Conservation (phyloP, 1,140 invertebrate genomes). For the Uloborus diversus region DNA sequence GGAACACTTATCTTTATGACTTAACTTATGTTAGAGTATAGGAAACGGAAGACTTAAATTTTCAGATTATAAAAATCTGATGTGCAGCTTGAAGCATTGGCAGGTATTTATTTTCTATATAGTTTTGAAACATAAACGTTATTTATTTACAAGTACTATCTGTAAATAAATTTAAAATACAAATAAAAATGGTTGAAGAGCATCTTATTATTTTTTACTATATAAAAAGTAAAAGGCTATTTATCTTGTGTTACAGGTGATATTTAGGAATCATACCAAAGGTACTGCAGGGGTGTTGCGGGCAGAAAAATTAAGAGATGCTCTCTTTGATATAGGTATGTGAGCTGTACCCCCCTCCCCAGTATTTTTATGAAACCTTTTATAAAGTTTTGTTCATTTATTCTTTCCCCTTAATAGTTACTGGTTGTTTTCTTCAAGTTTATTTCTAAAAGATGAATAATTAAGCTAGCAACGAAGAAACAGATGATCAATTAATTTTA, state of each 20-base stretch:
- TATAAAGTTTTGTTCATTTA: too few species aligned
- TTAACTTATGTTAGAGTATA: conserved; percentile 70
- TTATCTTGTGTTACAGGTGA: too few species aligned
- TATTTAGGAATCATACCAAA: conserved; percentile 89
- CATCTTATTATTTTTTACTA: too few species aligned
- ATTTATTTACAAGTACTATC: neutral
- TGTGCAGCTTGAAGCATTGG: conserved; percentile 91
- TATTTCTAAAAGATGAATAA: too few species aligned
- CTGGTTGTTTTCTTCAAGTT: too few species aligned
- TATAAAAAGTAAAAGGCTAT: too few species aligned
- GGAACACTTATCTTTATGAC: neutral
- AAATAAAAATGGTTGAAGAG: neutral
- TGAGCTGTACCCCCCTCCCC: neutral
- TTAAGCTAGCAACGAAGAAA: too few species aligned
- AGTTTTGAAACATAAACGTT: neutral
- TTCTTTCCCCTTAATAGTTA: too few species aligned
- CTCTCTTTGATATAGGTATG: conserved; percentile 81
- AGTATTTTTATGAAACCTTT: too few species aligned
- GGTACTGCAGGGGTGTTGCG: conserved; percentile 89
- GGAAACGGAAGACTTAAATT: conserved; percentile 84
- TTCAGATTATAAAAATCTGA: conserved; percentile 88
- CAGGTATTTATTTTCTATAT: conserved; percentile 67
- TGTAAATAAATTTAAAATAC: neutral
- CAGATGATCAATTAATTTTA: too few species aligned
- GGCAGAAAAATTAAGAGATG: conserved; percentile 85